Base-by-base conservation (phyloP, 2,113 vertebrate species). In the human region DNA sequence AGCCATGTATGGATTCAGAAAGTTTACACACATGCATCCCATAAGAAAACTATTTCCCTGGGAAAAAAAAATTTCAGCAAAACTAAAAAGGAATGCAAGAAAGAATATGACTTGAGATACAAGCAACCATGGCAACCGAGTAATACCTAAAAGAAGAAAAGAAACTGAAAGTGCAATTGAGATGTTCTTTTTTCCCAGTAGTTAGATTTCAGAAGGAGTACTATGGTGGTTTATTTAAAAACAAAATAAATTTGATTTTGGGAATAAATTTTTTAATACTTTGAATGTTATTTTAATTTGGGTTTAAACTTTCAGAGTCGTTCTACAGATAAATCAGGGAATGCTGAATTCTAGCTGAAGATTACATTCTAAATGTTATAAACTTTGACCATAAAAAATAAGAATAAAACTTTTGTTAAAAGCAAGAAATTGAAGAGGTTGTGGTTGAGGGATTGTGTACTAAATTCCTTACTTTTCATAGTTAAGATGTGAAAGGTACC, bases 61-160 rank as follows among this genome's bases (percentile, higher is more conserved):
- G 1, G 6, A 38, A 88, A 82, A 38, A 38, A 86, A 38, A 38
- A 57, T 57, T 93, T 84, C 61, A 80, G 82, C 27, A 59, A 95
- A 91, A 87, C 59, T 84, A 81, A 88, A 89, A 79, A 66, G 13
- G 35, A 64, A 75, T 66, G 9, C 48, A 84, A 68, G 82, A 82
- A 86, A 85, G 48, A 84, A 32, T 38, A 90, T 35, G 38, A 75
- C 40, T 68, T 40, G 43, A 79, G 16, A 93, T 18, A 45, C 48
- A 87, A 82, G 55, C 27, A 70, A 81, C 92, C 64, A 89, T 95
- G 70, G 93, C 82, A 95, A 93, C 82, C 17, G 3, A 96, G 48
- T 73, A 95, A 64, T 76, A 64, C 38, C 25, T 61, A 25, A 61
- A 93, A 78, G 64, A 43, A 66, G 48, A 92, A 48, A 66, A 92